Conservation (phyloP, 2,888 invertebrate genomes). For the Hypselothyrea guttata region DNA sequence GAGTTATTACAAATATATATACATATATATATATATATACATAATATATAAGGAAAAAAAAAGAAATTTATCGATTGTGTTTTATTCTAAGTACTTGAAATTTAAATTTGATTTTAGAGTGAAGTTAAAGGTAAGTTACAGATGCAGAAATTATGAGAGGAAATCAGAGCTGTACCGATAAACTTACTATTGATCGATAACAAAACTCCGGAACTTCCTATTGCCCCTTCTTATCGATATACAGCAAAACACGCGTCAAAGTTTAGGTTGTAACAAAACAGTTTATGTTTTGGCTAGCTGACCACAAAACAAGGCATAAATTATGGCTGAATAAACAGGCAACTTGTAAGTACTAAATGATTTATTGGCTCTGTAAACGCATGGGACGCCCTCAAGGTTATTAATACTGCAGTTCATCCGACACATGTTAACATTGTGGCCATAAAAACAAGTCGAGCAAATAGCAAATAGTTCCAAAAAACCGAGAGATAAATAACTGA, state of each 20-base stretch:
- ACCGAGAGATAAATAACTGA: constrained; percentile 26
- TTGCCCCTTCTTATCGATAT: no score
- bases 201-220: no score
- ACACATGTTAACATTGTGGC: constrained; percentile 47
- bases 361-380: constrained; percentile 69
- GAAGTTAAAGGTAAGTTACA: no score
- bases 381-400: constrained; percentile 51
- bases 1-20: constrained; percentile 80
- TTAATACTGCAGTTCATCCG: constrained; percentile 15
- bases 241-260: no score
- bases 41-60: constrained; percentile 76
- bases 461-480: constrained; percentile 27
- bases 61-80: neutral
- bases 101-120: no score
- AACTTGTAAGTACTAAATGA: constrained; percentile 44
- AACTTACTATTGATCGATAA: no score
- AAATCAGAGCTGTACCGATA: no score
- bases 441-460: constrained; percentile 51
- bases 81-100: constrained; percentile 2
- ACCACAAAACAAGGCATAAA: constrained; percentile 24
- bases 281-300: no score
- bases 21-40: constrained; percentile 78
- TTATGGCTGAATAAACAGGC: constrained; percentile 39
- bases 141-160: no score
- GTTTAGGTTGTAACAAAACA: no score